These are phyloP conservation scores for Cyphotilapia sp. DNA, from an alignment of 2,113 vertebrate species.

Conservation along the genomic window DNA sequence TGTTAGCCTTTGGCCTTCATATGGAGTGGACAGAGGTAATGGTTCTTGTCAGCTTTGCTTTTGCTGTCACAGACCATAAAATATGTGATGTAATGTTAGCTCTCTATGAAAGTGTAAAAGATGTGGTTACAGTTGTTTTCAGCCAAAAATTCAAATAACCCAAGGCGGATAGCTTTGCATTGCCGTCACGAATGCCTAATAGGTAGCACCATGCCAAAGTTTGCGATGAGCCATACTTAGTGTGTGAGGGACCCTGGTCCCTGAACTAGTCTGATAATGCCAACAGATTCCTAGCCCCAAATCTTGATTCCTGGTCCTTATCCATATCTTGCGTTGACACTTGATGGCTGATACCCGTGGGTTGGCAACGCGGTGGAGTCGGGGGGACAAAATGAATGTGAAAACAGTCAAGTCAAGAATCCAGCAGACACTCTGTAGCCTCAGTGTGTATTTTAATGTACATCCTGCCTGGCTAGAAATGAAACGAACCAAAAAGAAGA, in stretches of 20 bases:
- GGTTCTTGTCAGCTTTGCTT: background rate
- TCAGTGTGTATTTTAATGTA: background rate
- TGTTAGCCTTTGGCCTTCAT: background rate
- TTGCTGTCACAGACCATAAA: background rate
- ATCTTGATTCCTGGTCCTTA: background rate
- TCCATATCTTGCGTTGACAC: background rate
- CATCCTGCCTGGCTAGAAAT: background rate
- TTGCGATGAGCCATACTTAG: background rate
- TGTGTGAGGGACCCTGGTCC: background rate
- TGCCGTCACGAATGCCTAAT: background rate
- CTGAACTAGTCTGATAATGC: background rate
- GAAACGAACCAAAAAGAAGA: background rate
- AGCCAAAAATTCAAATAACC: background rate
- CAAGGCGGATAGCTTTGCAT: background rate
- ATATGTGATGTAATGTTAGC: background rate
- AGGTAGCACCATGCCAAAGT: background rate
- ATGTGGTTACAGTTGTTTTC: background rate
- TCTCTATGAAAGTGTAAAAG: background rate
- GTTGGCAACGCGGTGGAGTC: background rate
- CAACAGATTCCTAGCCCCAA: background rate
- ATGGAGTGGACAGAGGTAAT: background rate
- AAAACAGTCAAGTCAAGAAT: background rate
- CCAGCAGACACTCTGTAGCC: background rate
- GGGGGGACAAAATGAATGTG: background rate
- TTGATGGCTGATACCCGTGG: background rate